Evolutionary conservation across 2,797 vertebrate species (phyloP).

Genomic region (Artibeus lituratus): DNA sequence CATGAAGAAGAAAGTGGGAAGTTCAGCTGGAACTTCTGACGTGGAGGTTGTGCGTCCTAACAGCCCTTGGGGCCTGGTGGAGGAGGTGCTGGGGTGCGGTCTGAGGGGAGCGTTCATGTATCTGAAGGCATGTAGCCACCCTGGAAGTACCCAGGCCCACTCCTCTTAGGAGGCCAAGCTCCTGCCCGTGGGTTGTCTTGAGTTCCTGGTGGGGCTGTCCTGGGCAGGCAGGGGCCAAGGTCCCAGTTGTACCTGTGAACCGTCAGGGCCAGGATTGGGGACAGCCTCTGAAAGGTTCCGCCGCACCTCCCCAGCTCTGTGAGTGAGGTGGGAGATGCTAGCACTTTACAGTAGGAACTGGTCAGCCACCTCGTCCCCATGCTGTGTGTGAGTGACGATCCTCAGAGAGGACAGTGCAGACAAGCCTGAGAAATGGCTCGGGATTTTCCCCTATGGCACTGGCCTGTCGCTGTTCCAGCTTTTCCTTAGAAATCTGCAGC

Average conservation of each 20-base stretch:
- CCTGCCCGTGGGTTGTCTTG: not conserved
- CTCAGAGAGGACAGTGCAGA: not conserved
- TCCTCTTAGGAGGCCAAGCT: not conserved
- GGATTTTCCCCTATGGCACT: not conserved
- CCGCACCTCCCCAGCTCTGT: not conserved
- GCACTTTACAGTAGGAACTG: constrained; percentile 16
- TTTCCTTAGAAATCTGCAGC: not conserved
- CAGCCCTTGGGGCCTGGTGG: too few relatives aligned
- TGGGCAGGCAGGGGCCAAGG: not conserved
- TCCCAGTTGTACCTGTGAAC: not conserved
- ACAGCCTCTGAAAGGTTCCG: not conserved
- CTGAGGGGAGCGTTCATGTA: too few relatives aligned
- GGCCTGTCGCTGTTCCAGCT: not conserved
- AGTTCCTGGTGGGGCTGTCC: not conserved
- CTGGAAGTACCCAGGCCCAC: not conserved
- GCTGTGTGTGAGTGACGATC: not conserved
- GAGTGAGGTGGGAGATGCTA: not conserved
- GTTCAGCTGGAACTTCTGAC: not conserved
- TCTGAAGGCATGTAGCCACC: not conserved
- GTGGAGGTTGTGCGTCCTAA: accelerated
- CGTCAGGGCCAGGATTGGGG: not conserved
- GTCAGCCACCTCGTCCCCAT: not conserved
- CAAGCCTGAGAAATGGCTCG: not conserved
- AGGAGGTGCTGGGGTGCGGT: accelerated
- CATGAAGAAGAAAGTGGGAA: not conserved